Base-by-base conservation (phyloP, 1,140 invertebrate genomes). In the Trypoxylus dichotomus region DNA sequence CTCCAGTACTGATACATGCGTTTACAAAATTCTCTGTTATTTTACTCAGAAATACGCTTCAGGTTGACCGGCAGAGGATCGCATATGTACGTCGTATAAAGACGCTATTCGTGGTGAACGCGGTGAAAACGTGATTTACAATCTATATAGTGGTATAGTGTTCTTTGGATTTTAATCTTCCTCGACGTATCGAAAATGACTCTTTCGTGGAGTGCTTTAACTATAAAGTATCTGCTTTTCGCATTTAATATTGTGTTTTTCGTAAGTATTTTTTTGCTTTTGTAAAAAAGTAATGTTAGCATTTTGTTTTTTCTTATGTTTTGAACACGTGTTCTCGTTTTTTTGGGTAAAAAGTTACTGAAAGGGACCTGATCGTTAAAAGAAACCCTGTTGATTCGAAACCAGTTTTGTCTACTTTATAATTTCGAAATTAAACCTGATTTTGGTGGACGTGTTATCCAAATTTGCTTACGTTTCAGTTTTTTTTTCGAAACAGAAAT, bases 221-320 rank as follows among this genome's bases (percentile, higher is more conserved):
- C 78, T 76, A 83, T 85, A 42, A 85, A 85, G 74, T 85, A 83
- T 78, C 74, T 84, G 41, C 68, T 84, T 37, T 82, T 83, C 73
- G 72, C 83, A n/a, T 84, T 83, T 77, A 84, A 82, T 79, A 79
- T 84, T n/a, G 77, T 86, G 79, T 86, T 85, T 79, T 81, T 83
- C 80, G 83, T 84, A 81, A 84, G 83, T 84, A 72, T 86, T 76
- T n/a, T 54, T 54, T n/a, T 54, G 1, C 3, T 6, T 54, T 54
- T 54, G 13, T n/a, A n/a, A 1, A 5, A 54, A 54, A 19, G 19
- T 6, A n/a, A 43, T 41, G 37, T 41, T 3, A 3, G 37, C 37
- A 11, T 41, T 6, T 41, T 41, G 37, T 41, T 41, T 41, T 11
- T 41, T 13, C 6, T 54, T 2, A n/a, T 54, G 0, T 54, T 19